These are phyloP conservation scores for Oenanthe melanoleuca DNA, from an alignment of 2,113 vertebrate genomes.

Conservation along the genomic window DNA sequence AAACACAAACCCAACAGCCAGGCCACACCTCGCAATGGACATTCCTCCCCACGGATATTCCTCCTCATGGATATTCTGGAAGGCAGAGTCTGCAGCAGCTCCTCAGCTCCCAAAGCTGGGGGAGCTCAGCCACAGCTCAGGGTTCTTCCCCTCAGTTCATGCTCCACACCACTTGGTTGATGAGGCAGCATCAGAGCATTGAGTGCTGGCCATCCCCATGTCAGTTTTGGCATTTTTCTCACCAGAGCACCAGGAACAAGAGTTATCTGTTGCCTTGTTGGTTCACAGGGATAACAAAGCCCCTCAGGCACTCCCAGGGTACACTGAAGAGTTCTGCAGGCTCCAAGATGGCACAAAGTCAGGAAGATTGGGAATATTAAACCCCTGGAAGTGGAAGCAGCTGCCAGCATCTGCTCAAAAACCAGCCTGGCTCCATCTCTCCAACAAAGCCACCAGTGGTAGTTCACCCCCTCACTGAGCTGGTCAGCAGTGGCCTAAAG, in stretches of 20 bases:
- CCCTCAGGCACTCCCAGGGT: not conserved
- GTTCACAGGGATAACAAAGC: not conserved
- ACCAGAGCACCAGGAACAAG: constrained; percentile 11
- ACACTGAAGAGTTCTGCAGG: not conserved
- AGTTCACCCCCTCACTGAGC: not conserved
- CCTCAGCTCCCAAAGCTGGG: not conserved
- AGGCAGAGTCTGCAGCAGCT: not conserved
- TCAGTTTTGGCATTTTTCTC: constrained; percentile 21
- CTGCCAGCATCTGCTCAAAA: constrained; percentile 36
- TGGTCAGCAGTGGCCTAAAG: not conserved
- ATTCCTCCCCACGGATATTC: not conserved
- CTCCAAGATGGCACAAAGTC: not conserved
- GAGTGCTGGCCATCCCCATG: not conserved
- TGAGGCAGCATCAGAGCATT: not conserved
- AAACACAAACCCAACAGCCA: not conserved
- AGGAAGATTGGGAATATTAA: not conserved
- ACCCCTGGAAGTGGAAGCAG: constrained; percentile 6
- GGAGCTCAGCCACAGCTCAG: not conserved
- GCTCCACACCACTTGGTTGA: not conserved
- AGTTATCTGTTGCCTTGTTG: not conserved
- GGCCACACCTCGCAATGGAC: not conserved
- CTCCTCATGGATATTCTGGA: not conserved
- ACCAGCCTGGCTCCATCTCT: not conserved
- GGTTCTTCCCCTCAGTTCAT: not conserved
- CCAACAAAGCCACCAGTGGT: not conserved